These are phyloP conservation scores for Elysia chlorotica DNA, from an alignment of 1,140 invertebrate species.

Conservation along the genomic window DNA sequence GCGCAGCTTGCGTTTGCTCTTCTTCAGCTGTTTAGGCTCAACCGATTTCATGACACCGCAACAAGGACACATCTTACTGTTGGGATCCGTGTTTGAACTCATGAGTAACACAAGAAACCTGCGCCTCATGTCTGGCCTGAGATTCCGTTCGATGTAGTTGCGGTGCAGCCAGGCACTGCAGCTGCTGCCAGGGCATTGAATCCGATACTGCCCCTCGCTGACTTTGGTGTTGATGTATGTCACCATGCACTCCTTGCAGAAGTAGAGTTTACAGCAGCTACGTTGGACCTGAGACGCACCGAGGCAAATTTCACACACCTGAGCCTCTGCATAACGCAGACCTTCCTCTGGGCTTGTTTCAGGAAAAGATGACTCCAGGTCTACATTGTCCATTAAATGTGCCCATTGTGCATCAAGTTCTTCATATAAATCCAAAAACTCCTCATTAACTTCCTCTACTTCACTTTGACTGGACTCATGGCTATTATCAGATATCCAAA, in stretches of 20 bases:
- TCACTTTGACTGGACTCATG: too few relatives aligned
- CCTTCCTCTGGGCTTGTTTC: too few relatives aligned
- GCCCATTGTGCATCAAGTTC: too few relatives aligned
- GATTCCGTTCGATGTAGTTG: slow-evolving; percentile 55
- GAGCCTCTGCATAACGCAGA: too few relatives aligned
- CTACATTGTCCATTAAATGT: too few relatives aligned
- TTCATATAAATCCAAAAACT: too few relatives aligned
- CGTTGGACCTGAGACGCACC: slow-evolving; percentile 27
- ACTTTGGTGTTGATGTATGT: slow-evolving; percentile 52
- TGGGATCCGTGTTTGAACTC: slow-evolving; percentile 58
- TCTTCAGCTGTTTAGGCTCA: slow-evolving; percentile 13
- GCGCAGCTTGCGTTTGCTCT: slow-evolving; percentile 33
- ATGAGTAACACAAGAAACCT: slow-evolving; percentile 58
- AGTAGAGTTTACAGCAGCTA: slow-evolving; percentile 62
- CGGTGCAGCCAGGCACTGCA: slow-evolving; percentile 54
- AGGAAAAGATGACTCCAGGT: too few relatives aligned
- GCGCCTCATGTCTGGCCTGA: slow-evolving; percentile 48
- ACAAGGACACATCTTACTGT: slow-evolving; percentile 61
- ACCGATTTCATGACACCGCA: slow-evolving; percentile 44
- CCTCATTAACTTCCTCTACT: too few relatives aligned
- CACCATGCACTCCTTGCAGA: slow-evolving; percentile 56
- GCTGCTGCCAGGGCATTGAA: slow-evolving; percentile 54
- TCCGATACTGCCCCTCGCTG: slow-evolving; percentile 47
- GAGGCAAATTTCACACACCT: slow-evolving; percentile 46
- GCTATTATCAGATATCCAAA: too few relatives aligned